These are phyloP conservation scores for Alviniconcha strummeri DNA, from an alignment of 2,888 invertebrate species.

Conservation along the genomic window DNA sequence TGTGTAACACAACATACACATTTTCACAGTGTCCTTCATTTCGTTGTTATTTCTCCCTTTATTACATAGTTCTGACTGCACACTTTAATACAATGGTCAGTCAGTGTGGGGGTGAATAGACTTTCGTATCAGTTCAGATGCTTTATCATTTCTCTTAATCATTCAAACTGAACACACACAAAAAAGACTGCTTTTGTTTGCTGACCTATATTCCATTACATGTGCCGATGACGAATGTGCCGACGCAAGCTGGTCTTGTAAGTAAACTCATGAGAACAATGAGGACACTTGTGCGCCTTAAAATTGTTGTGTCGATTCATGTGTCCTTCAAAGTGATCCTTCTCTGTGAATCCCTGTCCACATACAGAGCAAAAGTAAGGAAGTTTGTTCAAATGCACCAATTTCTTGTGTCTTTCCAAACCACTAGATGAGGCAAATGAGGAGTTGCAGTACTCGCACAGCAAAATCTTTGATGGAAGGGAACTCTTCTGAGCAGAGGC, in stretches of 20 bases:
- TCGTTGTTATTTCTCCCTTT: no score
- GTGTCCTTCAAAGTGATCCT: conserved; percentile 25
- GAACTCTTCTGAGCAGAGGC: neutral
- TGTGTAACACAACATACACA: no score
- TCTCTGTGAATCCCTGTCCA: conserved; percentile 26
- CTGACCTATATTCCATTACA: no score
- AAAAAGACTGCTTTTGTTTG: neutral
- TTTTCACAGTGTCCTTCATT: no score
- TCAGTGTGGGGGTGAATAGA: neutral
- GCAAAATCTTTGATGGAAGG: neutral
- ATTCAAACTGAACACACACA: neutral
- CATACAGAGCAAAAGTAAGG: conserved; percentile 16
- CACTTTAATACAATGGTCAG: neutral
- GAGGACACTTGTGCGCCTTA: conserved; percentile 15
- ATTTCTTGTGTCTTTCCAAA: conserved; percentile 18
- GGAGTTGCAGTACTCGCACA: conserved; percentile 23
- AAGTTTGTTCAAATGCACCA: conserved; percentile 25
- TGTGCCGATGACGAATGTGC: conserved; percentile 19
- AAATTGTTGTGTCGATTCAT: conserved; percentile 23
- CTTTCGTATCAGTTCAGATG: no score
- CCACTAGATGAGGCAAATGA: conserved; percentile 25
- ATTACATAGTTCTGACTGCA: no score
- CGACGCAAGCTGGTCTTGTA: conserved; percentile 23
- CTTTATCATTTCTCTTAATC: neutral
- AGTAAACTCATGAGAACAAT: conserved; percentile 7